phyloP scores from a whole-genome alignment of 2,113 vertebrate genomes.

The Antidorcas marsupialis region DNA sequence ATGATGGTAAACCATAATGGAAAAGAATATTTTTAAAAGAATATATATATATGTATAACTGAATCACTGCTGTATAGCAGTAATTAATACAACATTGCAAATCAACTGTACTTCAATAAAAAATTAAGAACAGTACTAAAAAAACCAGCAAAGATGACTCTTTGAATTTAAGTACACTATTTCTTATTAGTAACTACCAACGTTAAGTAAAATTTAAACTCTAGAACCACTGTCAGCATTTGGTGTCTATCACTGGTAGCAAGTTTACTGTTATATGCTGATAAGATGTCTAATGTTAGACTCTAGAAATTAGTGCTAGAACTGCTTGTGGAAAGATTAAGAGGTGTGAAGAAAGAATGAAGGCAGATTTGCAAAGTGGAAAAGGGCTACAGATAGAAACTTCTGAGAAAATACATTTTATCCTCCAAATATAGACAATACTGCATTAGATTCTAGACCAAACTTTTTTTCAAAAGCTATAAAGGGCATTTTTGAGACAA shows the following conservation, averaged over 20 bases:
- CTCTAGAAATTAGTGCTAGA: constrained; percentile 57
- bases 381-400: constrained; percentile 42
- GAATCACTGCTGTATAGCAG: neutral
- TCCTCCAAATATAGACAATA: constrained; percentile 1
- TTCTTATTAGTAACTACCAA: constrained; percentile 38
- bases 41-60: neutral
- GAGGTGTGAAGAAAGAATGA: constrained; percentile 34
- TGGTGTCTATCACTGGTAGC: constrained; percentile 40
- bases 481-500: neutral
- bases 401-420: constrained; percentile 48
- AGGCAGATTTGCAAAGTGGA: constrained; percentile 29
- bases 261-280: constrained; percentile 34
- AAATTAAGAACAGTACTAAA: neutral
- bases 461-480: neutral
- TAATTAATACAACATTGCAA: neutral
- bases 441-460: neutral
- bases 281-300: constrained; percentile 63
- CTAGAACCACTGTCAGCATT: constrained; percentile 39
- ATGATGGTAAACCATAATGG: neutral
- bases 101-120: neutral
- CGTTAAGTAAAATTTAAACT: constrained; percentile 37
- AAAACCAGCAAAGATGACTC: neutral
- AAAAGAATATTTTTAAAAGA: neutral
- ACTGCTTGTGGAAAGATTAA: constrained; percentile 45
- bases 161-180: constrained; percentile 30